Base-by-base conservation (phyloP, 1,140 invertebrate genomes). In the Drosophila ercepeae region DNA sequence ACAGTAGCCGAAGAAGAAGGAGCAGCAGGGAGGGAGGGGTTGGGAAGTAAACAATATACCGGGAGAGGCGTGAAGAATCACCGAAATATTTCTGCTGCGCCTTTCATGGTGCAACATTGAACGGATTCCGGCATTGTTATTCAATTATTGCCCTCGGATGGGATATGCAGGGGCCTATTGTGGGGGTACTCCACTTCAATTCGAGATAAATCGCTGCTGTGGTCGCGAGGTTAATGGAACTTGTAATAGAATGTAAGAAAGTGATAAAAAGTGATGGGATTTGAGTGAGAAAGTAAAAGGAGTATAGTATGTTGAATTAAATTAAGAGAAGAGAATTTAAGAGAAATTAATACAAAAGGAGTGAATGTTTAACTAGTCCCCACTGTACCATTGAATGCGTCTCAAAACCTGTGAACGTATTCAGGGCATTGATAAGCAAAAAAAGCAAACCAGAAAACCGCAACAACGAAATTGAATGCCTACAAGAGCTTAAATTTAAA, bases 121-220 rank as follows among this genome's bases (percentile, higher is more conserved):
- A 73, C 69, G 50, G 68, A 63, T 41, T 73, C 57, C 49, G 36
- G 57, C 49, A 63, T 73, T 73, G 69, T 73, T 73, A 73, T 73
- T 73, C 42, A 73, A 73, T 73, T 73, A 73, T 73, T 69, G 49
- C 68, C 39, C 49, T 69, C 52, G 48, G 61, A 68, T 45, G 61
- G 61, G 39, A 53, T 34, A 14, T 42, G 19, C 36, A 53, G 48
- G 48, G 34, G 51, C 32, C 36, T 41, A 50, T 67, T 42, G 46
- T 42, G 50, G 50, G 63, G 63, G 25, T 39, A 39, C 27, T 51
- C 29, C 32, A 61, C 39, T 68, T n/a, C 32, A 64, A 46, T 64
- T 60, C 13, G 48, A 60, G 60, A 64, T 64, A 64, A 64, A 64
- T 60, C 60, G 39, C 60, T 60, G 60, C 60, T 60, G 60, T 64